These are phyloP conservation scores for Naso thynnoides DNA, from an alignment of 2,797 vertebrate genomes.

Conservation along the genomic window DNA sequence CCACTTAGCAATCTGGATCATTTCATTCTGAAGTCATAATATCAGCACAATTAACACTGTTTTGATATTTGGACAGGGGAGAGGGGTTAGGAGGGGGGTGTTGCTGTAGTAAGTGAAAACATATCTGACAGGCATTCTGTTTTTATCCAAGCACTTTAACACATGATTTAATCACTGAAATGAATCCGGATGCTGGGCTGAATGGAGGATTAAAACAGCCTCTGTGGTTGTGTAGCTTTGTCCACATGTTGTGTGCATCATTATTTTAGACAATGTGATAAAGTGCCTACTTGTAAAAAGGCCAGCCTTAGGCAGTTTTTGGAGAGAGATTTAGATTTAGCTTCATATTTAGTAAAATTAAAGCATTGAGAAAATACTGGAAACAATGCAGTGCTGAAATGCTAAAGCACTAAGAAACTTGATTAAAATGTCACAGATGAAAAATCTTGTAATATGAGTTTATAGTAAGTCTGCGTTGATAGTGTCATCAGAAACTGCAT, in stretches of 20 bases:
- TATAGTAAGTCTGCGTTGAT: too few species aligned
- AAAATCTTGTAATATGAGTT: too few species aligned
- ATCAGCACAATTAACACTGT: conserved; percentile 30
- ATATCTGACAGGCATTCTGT: conserved; percentile 30
- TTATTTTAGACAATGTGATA: background rate
- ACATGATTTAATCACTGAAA: background rate
- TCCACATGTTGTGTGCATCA: background rate
- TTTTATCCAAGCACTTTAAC: conserved; percentile 18
- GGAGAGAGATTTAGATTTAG: too few species aligned
- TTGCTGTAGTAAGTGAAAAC: conserved; percentile 13
- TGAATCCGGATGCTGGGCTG: background rate
- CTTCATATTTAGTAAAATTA: too few species aligned
- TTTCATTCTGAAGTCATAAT: conserved; percentile 5
- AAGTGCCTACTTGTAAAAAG: background rate
- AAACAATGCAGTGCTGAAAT: too few species aligned
- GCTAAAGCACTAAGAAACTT: too few species aligned
- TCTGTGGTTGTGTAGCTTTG: background rate
- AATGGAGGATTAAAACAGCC: background rate
- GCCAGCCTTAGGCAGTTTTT: background rate
- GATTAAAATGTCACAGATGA: too few species aligned
- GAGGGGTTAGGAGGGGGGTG: background rate
- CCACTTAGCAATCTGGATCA: conserved; percentile 19
- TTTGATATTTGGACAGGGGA: conserved; percentile 25
- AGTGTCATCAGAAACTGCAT: too few species aligned
- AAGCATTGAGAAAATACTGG: too few species aligned